Conservation (phyloP, 2,888 invertebrate genomes). For the Gortyna flavago region DNA sequence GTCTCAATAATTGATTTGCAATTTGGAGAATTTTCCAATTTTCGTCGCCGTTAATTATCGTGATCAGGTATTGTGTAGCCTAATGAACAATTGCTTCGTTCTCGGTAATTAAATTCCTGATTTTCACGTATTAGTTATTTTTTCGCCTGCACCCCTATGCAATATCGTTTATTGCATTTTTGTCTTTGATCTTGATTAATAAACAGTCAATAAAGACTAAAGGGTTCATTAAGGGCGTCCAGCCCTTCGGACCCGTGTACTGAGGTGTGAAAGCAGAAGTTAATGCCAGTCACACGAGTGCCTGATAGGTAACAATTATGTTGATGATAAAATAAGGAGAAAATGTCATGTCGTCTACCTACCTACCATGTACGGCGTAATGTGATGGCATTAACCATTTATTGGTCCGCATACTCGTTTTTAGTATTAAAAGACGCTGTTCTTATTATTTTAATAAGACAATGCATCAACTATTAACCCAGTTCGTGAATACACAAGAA, state of each 20-base stretch:
- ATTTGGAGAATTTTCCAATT: not conserved
- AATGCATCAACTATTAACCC: not conserved
- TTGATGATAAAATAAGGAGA: conserved; percentile 19
- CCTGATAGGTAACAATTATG: not conserved
- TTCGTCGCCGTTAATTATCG: not conserved
- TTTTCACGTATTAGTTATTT: conserved; percentile 2
- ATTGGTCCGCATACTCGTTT: not conserved
- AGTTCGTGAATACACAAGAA: not conserved
- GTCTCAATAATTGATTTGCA: not conserved
- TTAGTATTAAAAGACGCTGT: not conserved
- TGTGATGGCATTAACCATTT: conserved; percentile 18
- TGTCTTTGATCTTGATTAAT: conserved; percentile 12
- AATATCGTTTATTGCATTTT: conserved; percentile 14
- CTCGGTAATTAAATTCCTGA: not conserved
- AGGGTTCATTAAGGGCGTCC: not conserved
- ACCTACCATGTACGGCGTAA: conserved; percentile 9
- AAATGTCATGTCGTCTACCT: not conserved
- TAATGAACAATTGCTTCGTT: not conserved
- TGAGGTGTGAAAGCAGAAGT: conserved; percentile 3
- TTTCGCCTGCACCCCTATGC: too few relatives aligned
- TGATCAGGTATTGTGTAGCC: not conserved
- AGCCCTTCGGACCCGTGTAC: not conserved
- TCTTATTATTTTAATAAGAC: conserved; percentile 15
- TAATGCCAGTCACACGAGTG: not conserved
- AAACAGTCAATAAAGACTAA: conserved; percentile 1